phyloP scores from a whole-genome alignment of 2,888 invertebrate species.

The Melinopterus prodromus region DNA sequence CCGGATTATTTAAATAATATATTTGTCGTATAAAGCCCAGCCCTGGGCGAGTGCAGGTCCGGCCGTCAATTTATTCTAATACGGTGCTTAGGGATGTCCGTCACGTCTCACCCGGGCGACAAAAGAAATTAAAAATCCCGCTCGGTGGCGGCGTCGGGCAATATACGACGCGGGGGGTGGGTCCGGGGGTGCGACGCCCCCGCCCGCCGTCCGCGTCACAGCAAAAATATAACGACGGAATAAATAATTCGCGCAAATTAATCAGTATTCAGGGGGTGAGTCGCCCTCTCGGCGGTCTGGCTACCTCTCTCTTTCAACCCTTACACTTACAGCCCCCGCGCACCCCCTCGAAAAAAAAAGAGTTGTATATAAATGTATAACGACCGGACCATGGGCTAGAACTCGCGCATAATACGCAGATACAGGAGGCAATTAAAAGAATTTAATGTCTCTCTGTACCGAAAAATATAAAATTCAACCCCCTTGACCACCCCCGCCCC shows the following conservation, averaged over 20 bases:
- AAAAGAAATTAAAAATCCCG: constrained; percentile 4
- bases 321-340: constrained; percentile 16
- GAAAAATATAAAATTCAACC: constrained; percentile 25
- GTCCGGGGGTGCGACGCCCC: background rate
- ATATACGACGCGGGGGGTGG: constrained; percentile 12
- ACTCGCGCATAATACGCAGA: constrained; percentile 18
- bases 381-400: constrained; percentile 5
- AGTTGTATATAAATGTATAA: constrained; percentile 4
- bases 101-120: background rate
- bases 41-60: background rate
- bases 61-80: background rate
- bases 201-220: constrained; percentile 12
- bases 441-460: constrained; percentile 22
- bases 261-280: constrained; percentile 25
- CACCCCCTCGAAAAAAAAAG: constrained; percentile 24
- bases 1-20: too few species aligned
- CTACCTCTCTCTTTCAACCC: background rate
- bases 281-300: background rate
- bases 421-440: constrained; percentile 24
- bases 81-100: background rate
- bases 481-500: constrained; percentile 14
- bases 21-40: too few species aligned
- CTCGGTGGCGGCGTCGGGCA: constrained; percentile 19
- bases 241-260: constrained; percentile 24
- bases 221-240: constrained; percentile 24